Evolutionary conservation across 2,797 vertebrate genomes (phyloP), one percentile per base, ranked within the genome.

Genomic region (Tragopan temminckii): DNA sequence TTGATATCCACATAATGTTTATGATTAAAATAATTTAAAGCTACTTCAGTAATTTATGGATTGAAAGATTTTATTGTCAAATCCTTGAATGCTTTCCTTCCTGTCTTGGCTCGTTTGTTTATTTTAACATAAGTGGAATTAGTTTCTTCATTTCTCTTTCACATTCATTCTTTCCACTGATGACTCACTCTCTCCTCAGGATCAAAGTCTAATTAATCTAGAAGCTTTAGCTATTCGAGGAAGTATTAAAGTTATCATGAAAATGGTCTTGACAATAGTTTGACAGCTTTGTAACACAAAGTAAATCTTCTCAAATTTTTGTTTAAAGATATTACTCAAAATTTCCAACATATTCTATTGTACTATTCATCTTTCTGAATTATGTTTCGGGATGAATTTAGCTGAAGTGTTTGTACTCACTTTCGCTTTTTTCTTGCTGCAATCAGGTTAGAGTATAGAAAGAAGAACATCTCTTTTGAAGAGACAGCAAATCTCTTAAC

Each of bases 281-380:
- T 58, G 45, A 83, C 64, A 94, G 90, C 85, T 95, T 95, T 88
- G 80, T 95, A 94, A 95, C 84, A 89, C 33, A 48, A 50, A 85
- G 55, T 66, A 82, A 50, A 45, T 88, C 19, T 66, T 95, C 76
- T 93, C 83, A 94, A 93, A 77, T 95, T 97, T 93, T 89, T 95
- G 85, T 94, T 91, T 64, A 79, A 90, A 61, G 76, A 33, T 91
- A 72, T 88, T 93, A 87, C 55, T 93, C 31, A 64, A 93, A 92
- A 25, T 17, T 40, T 89, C n/a, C 33, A 71, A 70, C 11, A n/a
- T 6, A 23, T 57, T 80, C n/a, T 52, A 43, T 74, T 92, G 31
- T 93, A 71, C 16, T 63, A 4, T 46, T 89, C 15, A 63, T 46
- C 45, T 84, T 94, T 81, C 50, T 91, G 21, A 78, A 64, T 80